Percentiles rank a stretch among this genome's conserved stretches.
These are phyloP conservation scores for Ciona savignyi DNA, from an alignment of 23 tunicate genomes.

Conservation along the genomic window DNA sequence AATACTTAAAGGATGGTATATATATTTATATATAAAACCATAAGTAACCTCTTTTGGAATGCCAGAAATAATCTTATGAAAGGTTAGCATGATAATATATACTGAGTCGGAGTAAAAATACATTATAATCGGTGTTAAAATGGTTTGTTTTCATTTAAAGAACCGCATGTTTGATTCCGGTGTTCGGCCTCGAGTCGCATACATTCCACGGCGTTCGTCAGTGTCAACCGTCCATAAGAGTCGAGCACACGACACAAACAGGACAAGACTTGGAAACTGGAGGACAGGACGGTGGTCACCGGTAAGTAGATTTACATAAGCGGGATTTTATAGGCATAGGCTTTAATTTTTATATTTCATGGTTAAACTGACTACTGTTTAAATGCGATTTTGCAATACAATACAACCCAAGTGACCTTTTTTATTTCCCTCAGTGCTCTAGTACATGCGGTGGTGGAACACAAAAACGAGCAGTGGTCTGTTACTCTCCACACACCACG, in stretches of 20 bases:
- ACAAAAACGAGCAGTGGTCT: slow-evolving; percentile 23
- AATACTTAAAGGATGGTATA: no score
- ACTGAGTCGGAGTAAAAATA: no score
- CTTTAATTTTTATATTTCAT: neutral
- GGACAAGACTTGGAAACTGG: slow-evolving; percentile 19
- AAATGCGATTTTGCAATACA: neutral
- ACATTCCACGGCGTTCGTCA: neutral
- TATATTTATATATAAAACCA: no score
- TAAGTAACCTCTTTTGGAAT: no score
- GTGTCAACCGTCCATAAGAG: neutral
- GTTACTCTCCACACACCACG: slow-evolving; percentile 9
- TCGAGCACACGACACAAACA: neutral
- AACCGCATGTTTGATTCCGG: neutral
- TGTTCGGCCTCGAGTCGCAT: neutral
- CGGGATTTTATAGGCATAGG: no score
- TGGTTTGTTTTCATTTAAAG: neutral
- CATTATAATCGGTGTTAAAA: no score
- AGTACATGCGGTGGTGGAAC: slow-evolving; percentile 44
- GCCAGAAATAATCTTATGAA: no score
- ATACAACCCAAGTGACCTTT: no score
- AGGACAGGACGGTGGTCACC: slow-evolving; percentile 55
- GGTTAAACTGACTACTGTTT: neutral
- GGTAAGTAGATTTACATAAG: no score
- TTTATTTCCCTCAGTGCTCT: slow-evolving; percentile 30
- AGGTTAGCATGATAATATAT: no score